These are phyloP conservation scores for Gallinago undulata DNA, from an alignment of 2,113 vertebrate genomes.

Conservation along the genomic window DNA sequence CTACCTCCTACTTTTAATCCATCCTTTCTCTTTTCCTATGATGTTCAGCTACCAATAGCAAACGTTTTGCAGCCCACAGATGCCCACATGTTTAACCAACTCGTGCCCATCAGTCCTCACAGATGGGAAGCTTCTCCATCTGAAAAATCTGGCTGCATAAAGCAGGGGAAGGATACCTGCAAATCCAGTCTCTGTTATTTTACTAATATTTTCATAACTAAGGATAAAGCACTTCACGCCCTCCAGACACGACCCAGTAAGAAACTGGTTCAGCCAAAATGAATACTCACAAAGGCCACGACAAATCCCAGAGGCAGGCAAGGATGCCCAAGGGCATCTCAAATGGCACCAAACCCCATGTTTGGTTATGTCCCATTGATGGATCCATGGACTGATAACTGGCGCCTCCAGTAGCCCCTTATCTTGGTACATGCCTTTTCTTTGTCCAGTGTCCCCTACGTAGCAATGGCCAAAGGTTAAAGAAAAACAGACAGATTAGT, in stretches of 20 bases:
- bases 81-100: background rate
- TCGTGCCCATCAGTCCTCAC: background rate
- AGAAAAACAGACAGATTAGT: background rate
- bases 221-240: background rate
- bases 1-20: background rate
- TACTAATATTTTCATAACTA: background rate
- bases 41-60: background rate
- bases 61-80: background rate
- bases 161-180: background rate
- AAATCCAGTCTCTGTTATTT: background rate
- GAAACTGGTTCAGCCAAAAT: background rate
- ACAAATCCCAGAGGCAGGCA: background rate
- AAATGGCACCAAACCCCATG: background rate
- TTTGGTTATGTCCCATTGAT: background rate
- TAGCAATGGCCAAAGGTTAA: background rate
- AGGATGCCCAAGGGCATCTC: background rate
- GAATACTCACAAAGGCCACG: background rate
- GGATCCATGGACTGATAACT: background rate
- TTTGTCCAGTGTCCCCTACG: background rate
- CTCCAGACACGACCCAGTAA: background rate
- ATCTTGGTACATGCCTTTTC: background rate
- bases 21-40: no score
- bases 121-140: background rate
- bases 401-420: background rate
- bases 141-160: background rate